phyloP scores from a whole-genome alignment of 1,140 invertebrate species.

The Hyposmocoma kahamanoa region DNA sequence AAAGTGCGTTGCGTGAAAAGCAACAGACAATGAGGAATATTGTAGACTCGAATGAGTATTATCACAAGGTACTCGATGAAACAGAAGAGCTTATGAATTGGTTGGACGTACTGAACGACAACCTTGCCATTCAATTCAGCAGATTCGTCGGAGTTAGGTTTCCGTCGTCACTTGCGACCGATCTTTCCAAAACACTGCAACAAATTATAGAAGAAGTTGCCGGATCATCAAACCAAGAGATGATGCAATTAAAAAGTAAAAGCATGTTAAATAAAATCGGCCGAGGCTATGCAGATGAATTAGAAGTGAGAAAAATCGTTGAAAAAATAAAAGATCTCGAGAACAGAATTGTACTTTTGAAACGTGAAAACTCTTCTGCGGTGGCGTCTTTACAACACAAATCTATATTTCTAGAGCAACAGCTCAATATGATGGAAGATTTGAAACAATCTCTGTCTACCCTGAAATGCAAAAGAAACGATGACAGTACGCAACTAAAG shows the following conservation, averaged over 20 bases:
- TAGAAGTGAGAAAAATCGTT: slow-evolving; percentile 11
- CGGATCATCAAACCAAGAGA: slow-evolving; percentile 1
- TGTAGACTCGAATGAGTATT: slow-evolving; percentile 12
- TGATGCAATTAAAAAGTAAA: background rate
- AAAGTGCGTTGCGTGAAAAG: slow-evolving; percentile 7
- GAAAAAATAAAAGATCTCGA: slow-evolving; percentile 19
- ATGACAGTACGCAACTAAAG: background rate
- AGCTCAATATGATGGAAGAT: slow-evolving; percentile 12
- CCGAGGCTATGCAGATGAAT: background rate
- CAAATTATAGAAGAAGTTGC: slow-evolving; percentile 12
- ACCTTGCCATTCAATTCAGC: slow-evolving; percentile 9
- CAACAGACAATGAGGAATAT: background rate
- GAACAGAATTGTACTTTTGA: slow-evolving; percentile 7
- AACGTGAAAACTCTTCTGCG: slow-evolving; percentile 9
- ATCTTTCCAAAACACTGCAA: slow-evolving; percentile 10
- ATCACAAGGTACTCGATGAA: slow-evolving; percentile 12
- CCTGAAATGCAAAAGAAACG: background rate
- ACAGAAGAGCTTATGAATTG: slow-evolving; percentile 18
- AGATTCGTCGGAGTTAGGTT: slow-evolving; percentile 6
- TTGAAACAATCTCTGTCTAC: slow-evolving; percentile 1
- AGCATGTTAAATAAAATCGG: no score
- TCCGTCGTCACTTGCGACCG: background rate
- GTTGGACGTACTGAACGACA: slow-evolving; percentile 14
- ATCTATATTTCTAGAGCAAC: slow-evolving; percentile 12
- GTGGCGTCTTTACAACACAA: slow-evolving; percentile 16